Evolutionary conservation across 1,140 invertebrate genomes (phyloP).

Genomic region (Wasmannia auropunctata): DNA sequence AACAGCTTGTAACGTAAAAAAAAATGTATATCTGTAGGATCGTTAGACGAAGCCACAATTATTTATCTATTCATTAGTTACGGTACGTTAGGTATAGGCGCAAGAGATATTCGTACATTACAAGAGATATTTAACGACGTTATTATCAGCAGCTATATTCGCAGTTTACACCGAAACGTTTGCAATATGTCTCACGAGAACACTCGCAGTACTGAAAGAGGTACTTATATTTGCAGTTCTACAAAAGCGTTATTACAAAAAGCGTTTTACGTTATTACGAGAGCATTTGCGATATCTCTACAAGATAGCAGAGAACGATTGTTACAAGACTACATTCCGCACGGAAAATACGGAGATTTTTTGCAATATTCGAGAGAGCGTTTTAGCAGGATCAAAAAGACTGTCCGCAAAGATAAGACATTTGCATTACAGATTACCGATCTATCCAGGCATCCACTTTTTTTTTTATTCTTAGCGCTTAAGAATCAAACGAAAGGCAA

Average conservation of each 20-base stretch:
- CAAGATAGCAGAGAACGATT: constrained; percentile 5
- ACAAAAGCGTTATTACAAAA: too few species aligned
- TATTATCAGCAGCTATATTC: neutral
- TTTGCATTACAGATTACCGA: neutral
- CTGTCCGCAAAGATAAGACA: neutral
- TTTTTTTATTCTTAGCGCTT: neutral
- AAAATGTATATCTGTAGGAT: neutral
- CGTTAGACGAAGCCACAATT: neutral
- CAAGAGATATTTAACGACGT: neutral
- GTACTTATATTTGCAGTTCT: constrained; percentile 11
- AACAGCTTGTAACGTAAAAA: neutral
- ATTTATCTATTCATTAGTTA: neutral
- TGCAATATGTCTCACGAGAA: neutral
- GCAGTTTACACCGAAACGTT: constrained; percentile 6
- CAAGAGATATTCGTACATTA: too few species aligned
- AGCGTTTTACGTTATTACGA: neutral
- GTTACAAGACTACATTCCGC: neutral
- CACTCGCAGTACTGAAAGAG: constrained; percentile 7
- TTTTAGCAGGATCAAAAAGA: neutral
- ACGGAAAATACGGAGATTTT: neutral
- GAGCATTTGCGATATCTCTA: constrained; percentile 13
- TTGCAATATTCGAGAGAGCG: neutral
- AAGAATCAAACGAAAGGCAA: neutral
- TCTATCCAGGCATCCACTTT: neutral
- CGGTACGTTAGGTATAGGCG: neutral